Percentiles rank a stretch among this genome's conserved stretches.
Evolutionary conservation across 2,797 vertebrate genomes (phyloP).

Genomic region (Darevskia nairensis): DNA sequence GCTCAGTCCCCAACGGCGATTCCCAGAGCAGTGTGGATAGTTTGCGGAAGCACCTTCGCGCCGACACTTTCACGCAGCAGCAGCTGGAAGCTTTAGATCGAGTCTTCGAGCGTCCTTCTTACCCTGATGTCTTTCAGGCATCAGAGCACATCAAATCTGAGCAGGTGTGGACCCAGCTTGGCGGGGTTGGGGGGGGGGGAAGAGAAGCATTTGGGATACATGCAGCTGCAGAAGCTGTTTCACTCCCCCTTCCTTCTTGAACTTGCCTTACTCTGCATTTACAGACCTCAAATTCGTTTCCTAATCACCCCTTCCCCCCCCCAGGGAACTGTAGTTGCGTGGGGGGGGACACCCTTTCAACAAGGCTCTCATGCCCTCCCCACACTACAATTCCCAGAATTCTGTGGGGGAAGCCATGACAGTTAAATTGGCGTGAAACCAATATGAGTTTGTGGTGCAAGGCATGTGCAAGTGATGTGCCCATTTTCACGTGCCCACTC

Average conservation of each 20-base stretch:
- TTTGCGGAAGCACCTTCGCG: slow-evolving; percentile 98
- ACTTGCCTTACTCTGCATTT: not conserved
- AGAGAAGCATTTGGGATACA: not conserved
- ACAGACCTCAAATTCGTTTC: not conserved
- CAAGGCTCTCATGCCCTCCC: not conserved
- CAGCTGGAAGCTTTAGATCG: slow-evolving; percentile 99
- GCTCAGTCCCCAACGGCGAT: slow-evolving; percentile 97
- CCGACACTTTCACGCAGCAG: slow-evolving; percentile 99
- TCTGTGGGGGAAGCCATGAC: not conserved
- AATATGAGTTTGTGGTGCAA: not conserved
- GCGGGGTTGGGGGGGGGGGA: not conserved
- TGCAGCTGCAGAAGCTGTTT: slow-evolving; percentile 14
- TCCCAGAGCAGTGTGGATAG: slow-evolving; percentile 99
- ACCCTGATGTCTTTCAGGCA: slow-evolving; percentile 96
- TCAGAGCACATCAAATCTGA: slow-evolving; percentile 98
- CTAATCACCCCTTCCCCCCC: not conserved
- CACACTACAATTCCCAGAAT: not conserved
- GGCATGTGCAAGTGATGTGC: not conserved
- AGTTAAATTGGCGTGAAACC: not conserved
- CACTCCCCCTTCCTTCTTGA: not conserved
- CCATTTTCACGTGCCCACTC: not conserved
- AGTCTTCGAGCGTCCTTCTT: slow-evolving; percentile 97
- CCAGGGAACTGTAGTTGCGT: not conserved
- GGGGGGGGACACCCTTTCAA: not conserved
- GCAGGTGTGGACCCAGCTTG: slow-evolving; percentile 85